Percentiles rank a stretch among this genome's conserved stretches.
These are phyloP conservation scores for Epistrophe grossulariae DNA, from an alignment of 2,888 invertebrate species.

Conservation along the genomic window DNA sequence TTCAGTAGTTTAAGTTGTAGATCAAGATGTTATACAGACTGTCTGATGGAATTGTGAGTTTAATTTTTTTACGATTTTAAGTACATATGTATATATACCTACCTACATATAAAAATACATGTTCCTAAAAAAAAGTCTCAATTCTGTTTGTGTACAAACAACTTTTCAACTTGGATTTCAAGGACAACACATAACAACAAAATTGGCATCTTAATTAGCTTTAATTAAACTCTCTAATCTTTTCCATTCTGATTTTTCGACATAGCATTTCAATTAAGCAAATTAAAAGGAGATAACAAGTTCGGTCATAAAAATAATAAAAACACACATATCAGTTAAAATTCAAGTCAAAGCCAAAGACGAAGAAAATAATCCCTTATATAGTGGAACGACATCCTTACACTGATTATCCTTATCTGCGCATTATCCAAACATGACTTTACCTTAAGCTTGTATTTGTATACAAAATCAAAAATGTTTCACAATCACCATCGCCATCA, in stretches of 20 bases:
- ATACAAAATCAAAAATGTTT: conserved; percentile 41
- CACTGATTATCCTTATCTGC: conserved; percentile 61
- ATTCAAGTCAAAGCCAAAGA: background rate
- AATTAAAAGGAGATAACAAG: conserved; percentile 52
- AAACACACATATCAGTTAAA: background rate
- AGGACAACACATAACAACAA: background rate
- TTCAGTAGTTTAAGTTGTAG: no score
- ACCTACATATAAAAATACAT: no score
- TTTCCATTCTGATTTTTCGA: conserved; percentile 21
- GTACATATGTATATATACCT: no score
- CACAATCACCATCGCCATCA: conserved; percentile 21
- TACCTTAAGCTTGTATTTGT: conserved; percentile 37
- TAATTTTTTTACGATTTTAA: no score
- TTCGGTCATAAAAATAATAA: background rate
- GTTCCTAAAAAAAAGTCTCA: no score
- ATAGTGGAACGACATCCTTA: conserved; percentile 51
- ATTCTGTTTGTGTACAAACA: no score
- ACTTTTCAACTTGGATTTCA: no score
- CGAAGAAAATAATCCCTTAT: conserved; percentile 29
- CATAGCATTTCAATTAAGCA: conserved; percentile 63
- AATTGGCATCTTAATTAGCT: conserved; percentile 34
- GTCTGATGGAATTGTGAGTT: no score
- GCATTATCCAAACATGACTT: conserved; percentile 68
- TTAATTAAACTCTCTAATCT: conserved; percentile 41
- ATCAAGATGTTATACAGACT: no score